These are phyloP conservation scores for Actenoides lindsayi DNA, from an alignment of 2,113 vertebrate species.

Conservation along the genomic window DNA sequence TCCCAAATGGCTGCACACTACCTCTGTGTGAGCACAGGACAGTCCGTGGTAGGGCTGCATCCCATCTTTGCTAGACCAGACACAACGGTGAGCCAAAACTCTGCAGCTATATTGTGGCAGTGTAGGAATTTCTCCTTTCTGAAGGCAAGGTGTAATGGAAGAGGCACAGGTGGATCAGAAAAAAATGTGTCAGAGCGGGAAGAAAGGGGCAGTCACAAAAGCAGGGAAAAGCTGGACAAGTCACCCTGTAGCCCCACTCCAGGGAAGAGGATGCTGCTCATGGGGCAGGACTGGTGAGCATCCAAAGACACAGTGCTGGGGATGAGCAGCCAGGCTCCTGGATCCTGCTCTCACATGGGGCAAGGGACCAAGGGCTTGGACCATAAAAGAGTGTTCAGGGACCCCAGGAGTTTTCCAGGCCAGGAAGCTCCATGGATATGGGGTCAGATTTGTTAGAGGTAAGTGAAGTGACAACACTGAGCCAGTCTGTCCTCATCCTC, in stretches of 20 bases:
- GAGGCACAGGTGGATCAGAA: not conserved
- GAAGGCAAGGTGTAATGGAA: not conserved
- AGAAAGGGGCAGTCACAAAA: not conserved
- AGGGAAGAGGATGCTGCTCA: not conserved
- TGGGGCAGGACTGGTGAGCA: not conserved
- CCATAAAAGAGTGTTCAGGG: not conserved
- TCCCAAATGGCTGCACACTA: not conserved
- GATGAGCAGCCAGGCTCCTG: not conserved
- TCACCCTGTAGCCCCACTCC: not conserved
- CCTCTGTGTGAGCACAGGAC: not conserved
- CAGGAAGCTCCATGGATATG: not conserved
- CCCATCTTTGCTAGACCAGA: not conserved
- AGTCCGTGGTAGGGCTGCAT: not conserved
- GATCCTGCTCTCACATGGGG: not conserved
- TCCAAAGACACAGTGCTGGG: fast-evolving
- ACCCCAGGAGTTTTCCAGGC: not conserved
- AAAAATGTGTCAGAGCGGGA: not conserved
- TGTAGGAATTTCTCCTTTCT: not conserved
- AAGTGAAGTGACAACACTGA: not conserved
- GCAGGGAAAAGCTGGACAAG: not conserved
- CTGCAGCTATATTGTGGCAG: not conserved
- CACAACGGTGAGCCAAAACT: fast-evolving
- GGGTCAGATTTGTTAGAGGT: not conserved
- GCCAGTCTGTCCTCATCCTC: not conserved
- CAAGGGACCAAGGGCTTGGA: not conserved